phyloP scores from a whole-genome alignment of 37 sponge, comb jelly and placozoan species.

The Dysidea cf. avara region DNA sequence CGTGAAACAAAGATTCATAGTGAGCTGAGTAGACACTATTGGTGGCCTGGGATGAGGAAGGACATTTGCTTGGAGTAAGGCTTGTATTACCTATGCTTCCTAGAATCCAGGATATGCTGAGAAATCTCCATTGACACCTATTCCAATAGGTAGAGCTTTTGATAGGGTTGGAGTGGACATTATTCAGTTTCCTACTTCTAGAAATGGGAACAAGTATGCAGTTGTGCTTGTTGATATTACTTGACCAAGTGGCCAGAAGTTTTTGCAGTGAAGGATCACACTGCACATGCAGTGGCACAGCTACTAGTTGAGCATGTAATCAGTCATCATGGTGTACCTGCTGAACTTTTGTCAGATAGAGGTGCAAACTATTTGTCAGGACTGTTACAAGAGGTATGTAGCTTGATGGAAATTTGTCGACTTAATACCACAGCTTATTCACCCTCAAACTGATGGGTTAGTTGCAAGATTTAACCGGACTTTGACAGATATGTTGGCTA shows the following conservation, averaged over 20 bases:
- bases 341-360: slow-evolving; percentile 25
- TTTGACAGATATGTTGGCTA: slow-evolving; percentile 15
- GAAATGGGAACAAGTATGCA: slow-evolving; percentile 42
- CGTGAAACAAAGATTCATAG: slow-evolving; percentile 38
- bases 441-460: slow-evolving; percentile 46
- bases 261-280: slow-evolving; percentile 16
- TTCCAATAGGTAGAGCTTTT: slow-evolving; percentile 49
- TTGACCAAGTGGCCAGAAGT: slow-evolving; percentile 50
- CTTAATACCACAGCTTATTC: slow-evolving; percentile 43
- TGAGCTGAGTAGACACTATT: slow-evolving; percentile 36
- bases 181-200: slow-evolving; percentile 29
- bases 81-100: slow-evolving; percentile 37
- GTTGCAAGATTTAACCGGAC: slow-evolving; percentile 41
- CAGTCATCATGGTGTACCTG: slow-evolving; percentile 30
- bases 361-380: slow-evolving; percentile 16
- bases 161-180: slow-evolving; percentile 50
- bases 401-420: slow-evolving; percentile 4
- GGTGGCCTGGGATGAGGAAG: slow-evolving; percentile 51
- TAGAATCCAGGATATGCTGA: slow-evolving; percentile 10
- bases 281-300: slow-evolving; percentile 25
- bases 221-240: slow-evolving; percentile 63
- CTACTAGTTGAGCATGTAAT: slow-evolving; percentile 38
- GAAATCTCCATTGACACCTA: slow-evolving; percentile 40
- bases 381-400: slow-evolving; percentile 9
- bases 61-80: slow-evolving; percentile 33